Evolutionary conservation across 2,113 vertebrate genomes (phyloP), one percentile per base, ranked within the genome.

Genomic region (Alces alces): DNA sequence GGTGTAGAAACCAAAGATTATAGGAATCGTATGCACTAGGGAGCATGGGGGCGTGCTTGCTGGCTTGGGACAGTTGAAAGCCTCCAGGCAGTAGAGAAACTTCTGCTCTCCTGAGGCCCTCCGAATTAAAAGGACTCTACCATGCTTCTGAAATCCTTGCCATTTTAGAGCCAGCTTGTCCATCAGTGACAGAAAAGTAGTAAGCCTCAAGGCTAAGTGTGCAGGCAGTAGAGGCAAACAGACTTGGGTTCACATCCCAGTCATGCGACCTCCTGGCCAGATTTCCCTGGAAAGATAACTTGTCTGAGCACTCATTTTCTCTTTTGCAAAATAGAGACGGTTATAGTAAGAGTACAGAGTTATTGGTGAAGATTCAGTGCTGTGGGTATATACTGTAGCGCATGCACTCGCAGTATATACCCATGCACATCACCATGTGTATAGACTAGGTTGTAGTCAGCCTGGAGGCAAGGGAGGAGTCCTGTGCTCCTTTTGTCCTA

Each of bases 361-460:
- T 82, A 57, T 1, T 25, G 76, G 54, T 28, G 86, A 45, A 45
- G 47, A n/a, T n/a, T 47, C 33, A 36, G 25, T 36, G 58, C 21
- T 14, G 7, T 7, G 58, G 43, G 47, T 3, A 5, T 50, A 2
- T 13, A 13, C 28, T 58, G 12, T 87, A 27, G 43, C 17, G 11
- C 58, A 54, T 16, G 36, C 1, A 7, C 5, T 11, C 1, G 0
- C 43, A 30, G 54, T 43, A 17, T 33, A 33, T n/a, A 27, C 16
- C 36, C 64, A 58, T 1, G 5, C 73, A 14, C 28, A 1, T 55
- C 21, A 17, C 19, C 50, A 4, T 7, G 30, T 64, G 9, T 57
- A 0, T 13, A 8, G 15, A 23, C 45, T 2, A 15, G 4, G 10
- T 3, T 4, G 13, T 25, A 12, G 16, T 19, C 28, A 43, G n/a